phyloP scores from a whole-genome alignment of 2,113 vertebrate genomes.

The Trematocara unimaculatum region DNA sequence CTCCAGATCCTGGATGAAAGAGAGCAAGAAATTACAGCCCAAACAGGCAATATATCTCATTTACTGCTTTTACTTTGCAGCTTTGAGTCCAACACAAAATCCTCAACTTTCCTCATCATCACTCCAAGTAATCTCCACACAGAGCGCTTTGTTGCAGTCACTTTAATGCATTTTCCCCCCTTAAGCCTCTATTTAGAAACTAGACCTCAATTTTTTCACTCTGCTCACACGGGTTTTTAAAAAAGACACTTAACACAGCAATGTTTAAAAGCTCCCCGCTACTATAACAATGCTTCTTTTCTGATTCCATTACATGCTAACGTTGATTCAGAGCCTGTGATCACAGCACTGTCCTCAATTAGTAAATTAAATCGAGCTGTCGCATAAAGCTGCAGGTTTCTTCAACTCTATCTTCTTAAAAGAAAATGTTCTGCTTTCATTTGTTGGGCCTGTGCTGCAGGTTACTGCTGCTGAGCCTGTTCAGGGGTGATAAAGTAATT shows the following conservation, averaged over 20 bases:
- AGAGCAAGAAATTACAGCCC: background rate
- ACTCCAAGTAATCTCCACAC: background rate
- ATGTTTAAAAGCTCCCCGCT: background rate
- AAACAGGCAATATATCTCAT: background rate
- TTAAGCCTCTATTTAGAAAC: background rate
- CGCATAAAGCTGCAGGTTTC: background rate
- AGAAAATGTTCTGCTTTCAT: background rate
- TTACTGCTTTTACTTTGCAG: background rate
- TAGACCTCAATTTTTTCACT: background rate
- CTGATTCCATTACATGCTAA: background rate
- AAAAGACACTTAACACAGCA: background rate
- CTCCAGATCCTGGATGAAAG: slow-evolving; percentile 84
- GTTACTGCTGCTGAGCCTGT: background rate
- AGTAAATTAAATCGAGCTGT: background rate
- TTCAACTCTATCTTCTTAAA: background rate
- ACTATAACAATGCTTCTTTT: background rate
- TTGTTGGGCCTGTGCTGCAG: background rate
- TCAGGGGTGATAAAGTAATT: background rate
- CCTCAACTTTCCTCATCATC: background rate
- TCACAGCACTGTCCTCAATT: background rate
- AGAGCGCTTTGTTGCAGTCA: background rate
- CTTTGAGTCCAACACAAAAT: background rate
- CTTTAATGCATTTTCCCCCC: background rate
- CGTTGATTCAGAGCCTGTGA: background rate
- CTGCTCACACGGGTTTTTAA: background rate